Evolutionary conservation across 2,113 vertebrate genomes (phyloP).

Genomic region (Hemicordylus capensis): DNA sequence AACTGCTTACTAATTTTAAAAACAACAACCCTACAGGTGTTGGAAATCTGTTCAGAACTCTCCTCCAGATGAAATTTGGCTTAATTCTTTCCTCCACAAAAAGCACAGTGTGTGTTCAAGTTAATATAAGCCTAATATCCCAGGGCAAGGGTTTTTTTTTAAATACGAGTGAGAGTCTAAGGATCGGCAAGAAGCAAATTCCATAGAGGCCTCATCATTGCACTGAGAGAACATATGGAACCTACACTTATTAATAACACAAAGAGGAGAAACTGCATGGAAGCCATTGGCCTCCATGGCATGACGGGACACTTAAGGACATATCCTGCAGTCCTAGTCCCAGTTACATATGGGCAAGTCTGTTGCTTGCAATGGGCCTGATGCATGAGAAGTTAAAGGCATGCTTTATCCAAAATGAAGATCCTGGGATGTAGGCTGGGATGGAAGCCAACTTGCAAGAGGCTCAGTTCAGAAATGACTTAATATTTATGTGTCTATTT

Average conservation of each 20-base stretch:
- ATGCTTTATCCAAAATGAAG: neutral
- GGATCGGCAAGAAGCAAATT: neutral
- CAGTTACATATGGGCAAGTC: neutral
- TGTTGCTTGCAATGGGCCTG: neutral
- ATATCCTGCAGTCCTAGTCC: neutral
- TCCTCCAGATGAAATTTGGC: constrained; percentile 26
- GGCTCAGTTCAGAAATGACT: neutral
- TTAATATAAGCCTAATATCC: neutral
- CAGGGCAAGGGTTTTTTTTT: constrained; percentile 15
- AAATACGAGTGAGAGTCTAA: neutral
- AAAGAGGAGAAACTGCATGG: fast-evolving
- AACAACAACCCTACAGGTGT: neutral
- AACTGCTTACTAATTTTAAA: constrained; percentile 4
- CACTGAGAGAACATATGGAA: neutral
- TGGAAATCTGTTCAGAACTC: neutral
- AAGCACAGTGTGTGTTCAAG: neutral
- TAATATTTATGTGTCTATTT: neutral
- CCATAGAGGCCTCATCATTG: neutral
- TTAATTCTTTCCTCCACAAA: constrained; percentile 1
- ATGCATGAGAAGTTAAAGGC: neutral
- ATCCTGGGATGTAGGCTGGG: neutral
- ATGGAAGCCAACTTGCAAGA: neutral
- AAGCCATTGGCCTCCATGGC: fast-evolving
- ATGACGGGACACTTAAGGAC: neutral
- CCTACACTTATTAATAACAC: fast-evolving